Evolutionary conservation across 2,888 invertebrate species (phyloP).

Genomic region (Cynaeus angustus): DNA sequence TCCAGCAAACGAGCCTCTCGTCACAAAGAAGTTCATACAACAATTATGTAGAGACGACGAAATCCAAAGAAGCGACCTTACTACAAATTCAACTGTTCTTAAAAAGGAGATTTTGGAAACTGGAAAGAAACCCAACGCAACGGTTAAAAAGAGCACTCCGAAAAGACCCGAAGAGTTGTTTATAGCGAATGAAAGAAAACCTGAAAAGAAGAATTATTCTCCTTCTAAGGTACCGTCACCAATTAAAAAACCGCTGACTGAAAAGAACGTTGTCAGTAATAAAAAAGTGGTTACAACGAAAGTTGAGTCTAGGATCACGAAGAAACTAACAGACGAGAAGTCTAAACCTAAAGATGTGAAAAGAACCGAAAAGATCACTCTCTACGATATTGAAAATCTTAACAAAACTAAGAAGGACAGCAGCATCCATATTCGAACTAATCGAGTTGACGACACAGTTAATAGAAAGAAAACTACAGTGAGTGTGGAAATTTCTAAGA

Average conservation of each 20-base stretch:
- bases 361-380: constrained; percentile 55
- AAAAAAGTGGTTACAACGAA: constrained; percentile 46
- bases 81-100: constrained; percentile 42
- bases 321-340: constrained; percentile 38
- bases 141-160: constrained; percentile 60
- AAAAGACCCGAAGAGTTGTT: constrained; percentile 51
- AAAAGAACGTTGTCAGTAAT: constrained; percentile 40
- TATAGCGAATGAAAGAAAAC: constrained; percentile 52
- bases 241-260: constrained; percentile 42
- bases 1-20: constrained; percentile 66
- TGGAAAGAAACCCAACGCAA: constrained; percentile 53
- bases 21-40: constrained; percentile 63
- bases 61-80: constrained; percentile 55
- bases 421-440: constrained; percentile 59
- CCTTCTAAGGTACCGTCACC: constrained; percentile 5
- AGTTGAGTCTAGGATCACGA: constrained; percentile 19
- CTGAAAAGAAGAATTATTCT: constrained; percentile 9
- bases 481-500: constrained; percentile 38
- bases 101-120: constrained; percentile 54
- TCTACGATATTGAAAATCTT: constrained; percentile 58
- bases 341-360: constrained; percentile 36
- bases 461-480: constrained; percentile 50
- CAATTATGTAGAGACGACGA: constrained; percentile 64
- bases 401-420: constrained; percentile 56
- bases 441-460: constrained; percentile 61